Conservation (phyloP, 2,113 vertebrate species). For the Copsychus sechellarum region DNA sequence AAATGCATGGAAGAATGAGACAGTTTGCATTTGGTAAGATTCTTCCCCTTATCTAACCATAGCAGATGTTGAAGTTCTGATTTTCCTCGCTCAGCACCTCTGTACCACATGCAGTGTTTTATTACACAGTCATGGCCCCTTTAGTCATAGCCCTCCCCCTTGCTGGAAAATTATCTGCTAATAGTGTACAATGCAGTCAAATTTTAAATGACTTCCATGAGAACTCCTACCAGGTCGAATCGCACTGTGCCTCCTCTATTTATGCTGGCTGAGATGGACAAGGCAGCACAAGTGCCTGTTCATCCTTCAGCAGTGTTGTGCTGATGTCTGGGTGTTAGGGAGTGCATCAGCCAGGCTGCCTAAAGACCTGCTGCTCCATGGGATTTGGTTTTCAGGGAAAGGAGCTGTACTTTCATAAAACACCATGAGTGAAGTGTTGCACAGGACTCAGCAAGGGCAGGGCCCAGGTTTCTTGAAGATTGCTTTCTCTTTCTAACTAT, state of each 20-base stretch:
- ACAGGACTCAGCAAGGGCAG: neutral
- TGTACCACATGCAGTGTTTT: neutral
- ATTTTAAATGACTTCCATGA: neutral
- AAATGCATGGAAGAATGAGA: neutral
- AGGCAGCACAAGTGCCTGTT: neutral
- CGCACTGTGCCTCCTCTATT: neutral
- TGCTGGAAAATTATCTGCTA: neutral
- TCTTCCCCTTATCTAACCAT: neutral
- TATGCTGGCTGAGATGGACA: neutral
- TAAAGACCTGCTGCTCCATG: neutral
- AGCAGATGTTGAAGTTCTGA: neutral
- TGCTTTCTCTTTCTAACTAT: neutral
- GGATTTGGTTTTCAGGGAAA: neutral
- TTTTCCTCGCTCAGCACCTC: neutral
- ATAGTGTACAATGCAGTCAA: neutral
- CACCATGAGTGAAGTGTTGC: neutral
- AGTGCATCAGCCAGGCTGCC: fast-evolving
- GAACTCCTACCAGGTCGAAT: neutral
- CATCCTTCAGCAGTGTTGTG: neutral
- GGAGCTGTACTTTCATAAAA: neutral
- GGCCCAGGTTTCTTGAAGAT: neutral
- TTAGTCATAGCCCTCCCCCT: neutral
- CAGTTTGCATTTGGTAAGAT: neutral
- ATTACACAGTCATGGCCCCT: neutral
- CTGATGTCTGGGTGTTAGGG: neutral